Evolutionary conservation across 2,888 invertebrate species (phyloP).

Genomic region (Microlaimidae sp.): DNA sequence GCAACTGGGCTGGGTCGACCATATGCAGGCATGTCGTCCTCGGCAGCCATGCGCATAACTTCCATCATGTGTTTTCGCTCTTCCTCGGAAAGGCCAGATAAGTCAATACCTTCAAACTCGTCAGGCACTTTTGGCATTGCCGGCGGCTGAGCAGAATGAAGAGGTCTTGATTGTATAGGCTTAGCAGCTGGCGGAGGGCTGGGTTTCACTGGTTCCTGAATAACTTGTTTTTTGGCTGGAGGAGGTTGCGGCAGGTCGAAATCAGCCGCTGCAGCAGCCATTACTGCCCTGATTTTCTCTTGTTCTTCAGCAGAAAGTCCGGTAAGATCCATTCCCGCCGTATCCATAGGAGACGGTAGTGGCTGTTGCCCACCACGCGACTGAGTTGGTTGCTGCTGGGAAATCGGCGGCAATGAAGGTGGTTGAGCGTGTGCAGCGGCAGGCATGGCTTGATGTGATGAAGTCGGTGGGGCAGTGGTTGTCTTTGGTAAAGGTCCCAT

Average conservation of each 20-base stretch:
- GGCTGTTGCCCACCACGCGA: too few species aligned
- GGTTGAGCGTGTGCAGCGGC: neutral
- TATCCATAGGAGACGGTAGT: too few species aligned
- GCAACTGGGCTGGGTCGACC: too few species aligned
- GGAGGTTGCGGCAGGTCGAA: neutral
- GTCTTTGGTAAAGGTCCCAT: neutral
- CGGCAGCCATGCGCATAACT: conserved; percentile 50
- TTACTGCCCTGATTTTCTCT: conserved; percentile 18
- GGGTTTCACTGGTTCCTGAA: too few species aligned
- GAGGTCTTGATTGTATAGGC: neutral
- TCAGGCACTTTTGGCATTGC: too few species aligned
- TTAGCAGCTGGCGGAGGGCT: too few species aligned
- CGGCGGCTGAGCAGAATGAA: neutral
- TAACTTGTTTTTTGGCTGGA: neutral
- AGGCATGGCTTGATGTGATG: neutral
- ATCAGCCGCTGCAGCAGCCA: neutral
- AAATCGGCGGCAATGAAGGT: too few species aligned
- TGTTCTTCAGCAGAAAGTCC: conserved; percentile 19
- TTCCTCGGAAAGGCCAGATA: conserved; percentile 42
- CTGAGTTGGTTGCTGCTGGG: too few species aligned
- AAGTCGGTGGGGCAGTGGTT: too few species aligned
- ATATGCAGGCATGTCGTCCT: too few species aligned
- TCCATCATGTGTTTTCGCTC: conserved; percentile 47
- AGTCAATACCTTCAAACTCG: conserved; percentile 13
- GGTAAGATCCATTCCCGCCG: too few species aligned